Conservation (phyloP, 64 coral and sea anemone species). For the Orbicella faveolata region DNA sequence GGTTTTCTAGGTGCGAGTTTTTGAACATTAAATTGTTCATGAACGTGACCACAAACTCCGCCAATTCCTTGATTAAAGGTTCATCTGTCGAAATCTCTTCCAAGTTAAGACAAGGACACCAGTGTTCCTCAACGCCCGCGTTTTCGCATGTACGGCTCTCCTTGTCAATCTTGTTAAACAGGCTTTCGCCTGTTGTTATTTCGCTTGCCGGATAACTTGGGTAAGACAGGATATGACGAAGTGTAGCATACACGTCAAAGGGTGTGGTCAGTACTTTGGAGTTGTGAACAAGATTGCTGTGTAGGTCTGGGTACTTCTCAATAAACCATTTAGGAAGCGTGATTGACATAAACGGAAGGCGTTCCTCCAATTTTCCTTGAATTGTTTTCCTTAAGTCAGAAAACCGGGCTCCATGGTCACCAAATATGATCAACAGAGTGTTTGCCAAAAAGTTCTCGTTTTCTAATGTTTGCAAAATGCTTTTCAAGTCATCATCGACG, state of each 20-base stretch:
- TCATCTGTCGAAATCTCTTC: constrained; percentile 18
- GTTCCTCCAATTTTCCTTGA: constrained; percentile 66
- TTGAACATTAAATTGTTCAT: constrained; percentile 18
- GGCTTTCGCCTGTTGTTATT: constrained; percentile 25
- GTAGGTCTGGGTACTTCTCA: constrained; percentile 17
- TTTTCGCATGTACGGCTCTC: constrained; percentile 29
- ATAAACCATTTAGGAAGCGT: constrained; percentile 51
- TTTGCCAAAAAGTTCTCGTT: background rate
- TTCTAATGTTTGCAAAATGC: constrained; percentile 8
- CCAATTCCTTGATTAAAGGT: background rate
- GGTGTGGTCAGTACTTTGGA: constrained; percentile 40
- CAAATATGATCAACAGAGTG: constrained; percentile 33
- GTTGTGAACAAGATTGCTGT: constrained; percentile 31
- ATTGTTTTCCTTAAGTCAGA: constrained; percentile 42
- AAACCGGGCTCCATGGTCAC: constrained; percentile 51
- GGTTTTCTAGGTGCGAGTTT: background rate
- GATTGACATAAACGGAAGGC: constrained; percentile 49
- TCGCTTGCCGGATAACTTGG: constrained; percentile 14
- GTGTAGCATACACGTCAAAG: constrained; percentile 54
- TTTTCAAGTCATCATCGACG: constrained; percentile 31
- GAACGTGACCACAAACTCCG: background rate
- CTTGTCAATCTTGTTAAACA: constrained; percentile 24
- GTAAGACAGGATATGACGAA: constrained; percentile 45
- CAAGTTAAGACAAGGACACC: constrained; percentile 55
- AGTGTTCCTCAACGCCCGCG: constrained; percentile 52